A percentile compares a stretch with the other conserved stretches of the same genome.
Evolutionary conservation across 2,797 vertebrate genomes (phyloP).

Genomic region (Malacoraja senta): DNA sequence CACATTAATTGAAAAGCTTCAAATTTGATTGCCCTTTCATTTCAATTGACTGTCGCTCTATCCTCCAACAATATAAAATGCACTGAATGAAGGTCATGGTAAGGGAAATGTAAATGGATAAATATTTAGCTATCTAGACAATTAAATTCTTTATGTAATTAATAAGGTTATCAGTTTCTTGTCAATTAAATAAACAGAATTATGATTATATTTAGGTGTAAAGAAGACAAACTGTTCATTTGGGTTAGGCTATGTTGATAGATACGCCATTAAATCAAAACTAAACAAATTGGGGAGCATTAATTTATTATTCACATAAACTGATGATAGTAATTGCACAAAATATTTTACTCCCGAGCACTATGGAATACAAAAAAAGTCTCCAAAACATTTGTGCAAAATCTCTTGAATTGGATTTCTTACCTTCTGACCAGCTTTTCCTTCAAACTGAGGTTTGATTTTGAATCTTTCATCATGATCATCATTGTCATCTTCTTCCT

Average conservation of each 20-base stretch:
- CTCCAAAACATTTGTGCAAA: not conserved
- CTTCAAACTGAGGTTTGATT: conserved; percentile 87
- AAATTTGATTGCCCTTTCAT: not conserved
- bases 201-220: not conserved
- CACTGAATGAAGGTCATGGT: not conserved
- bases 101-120: not conserved
- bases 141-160: not conserved
- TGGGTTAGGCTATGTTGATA: not conserved
- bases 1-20: not conserved
- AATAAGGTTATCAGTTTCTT: not conserved
- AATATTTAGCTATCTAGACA: not conserved
- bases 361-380: too few species aligned
- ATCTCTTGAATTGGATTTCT: conserved; percentile 39
- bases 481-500: conserved; percentile 54
- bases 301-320: not conserved
- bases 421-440: conserved; percentile 83
- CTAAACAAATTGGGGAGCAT: not conserved
- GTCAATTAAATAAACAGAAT: not conserved
- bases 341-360: not conserved
- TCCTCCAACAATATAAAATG: not conserved
- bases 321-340: not conserved
- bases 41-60: not conserved
- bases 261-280: not conserved
- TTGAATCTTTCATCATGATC: conserved; percentile 64
- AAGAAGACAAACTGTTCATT: not conserved